Conservation (phyloP, 2,113 vertebrate genomes). For the Hippocampus guttulatus region DNA sequence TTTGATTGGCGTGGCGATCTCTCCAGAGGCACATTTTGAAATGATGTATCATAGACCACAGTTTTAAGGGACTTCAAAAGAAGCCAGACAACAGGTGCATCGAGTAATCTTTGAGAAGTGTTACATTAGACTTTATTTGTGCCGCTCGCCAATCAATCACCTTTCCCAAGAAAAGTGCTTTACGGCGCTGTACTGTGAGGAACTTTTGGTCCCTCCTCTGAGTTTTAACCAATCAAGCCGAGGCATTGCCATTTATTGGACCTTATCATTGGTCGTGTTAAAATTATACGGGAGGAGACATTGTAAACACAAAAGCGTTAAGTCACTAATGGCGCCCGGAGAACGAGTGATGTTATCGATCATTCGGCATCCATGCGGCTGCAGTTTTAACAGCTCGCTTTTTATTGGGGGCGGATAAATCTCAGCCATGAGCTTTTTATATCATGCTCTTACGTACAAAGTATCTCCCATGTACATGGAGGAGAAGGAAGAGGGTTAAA, state of each 20-base stretch:
- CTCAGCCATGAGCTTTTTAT: conserved; percentile 61
- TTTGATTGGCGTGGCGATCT: not conserved
- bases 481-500: conserved; percentile 15
- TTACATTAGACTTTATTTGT: conserved; percentile 62
- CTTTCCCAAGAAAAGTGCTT: conserved; percentile 34
- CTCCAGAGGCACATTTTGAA: not conserved
- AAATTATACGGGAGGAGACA: conserved; percentile 63
- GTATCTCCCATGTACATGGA: conserved; percentile 63
- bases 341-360: conserved; percentile 75
- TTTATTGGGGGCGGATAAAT: conserved; percentile 71
- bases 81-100: conserved; percentile 42
- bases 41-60: not conserved
- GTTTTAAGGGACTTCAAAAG: conserved; percentile 25
- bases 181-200: conserved; percentile 42
- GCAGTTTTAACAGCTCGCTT: conserved; percentile 73
- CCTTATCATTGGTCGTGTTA: conserved; percentile 62
- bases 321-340: conserved; percentile 64
- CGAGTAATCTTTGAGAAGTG: conserved; percentile 56
- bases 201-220: conserved; percentile 63
- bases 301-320: conserved; percentile 50
- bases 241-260: conserved; percentile 69
- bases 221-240: conserved; percentile 73
- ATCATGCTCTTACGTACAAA: conserved; percentile 66
- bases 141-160: conserved; percentile 63
- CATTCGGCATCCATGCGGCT: conserved; percentile 65